Evolutionary conservation across 2,113 vertebrate species (phyloP).

Genomic region (Stegostoma tigrinum): DNA sequence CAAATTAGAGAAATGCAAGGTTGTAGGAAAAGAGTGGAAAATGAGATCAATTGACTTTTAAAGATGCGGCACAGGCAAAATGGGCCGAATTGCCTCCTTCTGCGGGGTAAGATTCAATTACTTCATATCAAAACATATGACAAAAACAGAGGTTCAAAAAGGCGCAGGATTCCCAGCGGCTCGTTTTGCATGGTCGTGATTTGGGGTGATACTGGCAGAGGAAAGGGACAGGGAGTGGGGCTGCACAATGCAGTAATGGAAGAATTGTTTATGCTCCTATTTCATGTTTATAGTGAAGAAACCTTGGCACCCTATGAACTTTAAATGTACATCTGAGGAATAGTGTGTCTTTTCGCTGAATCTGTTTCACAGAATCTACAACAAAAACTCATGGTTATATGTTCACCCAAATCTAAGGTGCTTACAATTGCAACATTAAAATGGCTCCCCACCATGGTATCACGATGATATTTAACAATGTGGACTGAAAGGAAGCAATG

Average conservation of each 20-base stretch:
- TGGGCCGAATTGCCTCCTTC: neutral
- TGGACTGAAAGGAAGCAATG: neutral
- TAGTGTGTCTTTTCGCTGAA: too few species aligned
- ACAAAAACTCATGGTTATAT: neutral
- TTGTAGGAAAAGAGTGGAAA: neutral
- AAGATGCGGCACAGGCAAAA: neutral
- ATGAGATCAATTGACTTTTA: neutral
- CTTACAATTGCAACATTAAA: neutral
- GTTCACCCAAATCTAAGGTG: neutral
- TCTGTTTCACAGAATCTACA: neutral
- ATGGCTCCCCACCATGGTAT: neutral
- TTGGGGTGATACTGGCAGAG: neutral
- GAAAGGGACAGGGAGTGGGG: neutral
- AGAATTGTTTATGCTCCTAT: neutral
- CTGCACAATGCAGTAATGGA: neutral
- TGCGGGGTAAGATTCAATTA: neutral
- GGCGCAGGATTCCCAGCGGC: neutral
- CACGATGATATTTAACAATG: neutral
- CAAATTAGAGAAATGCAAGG: neutral
- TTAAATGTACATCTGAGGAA: neutral
- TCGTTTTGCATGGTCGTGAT: neutral
- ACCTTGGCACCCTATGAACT: neutral
- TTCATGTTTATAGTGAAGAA: neutral
- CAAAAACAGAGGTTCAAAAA: neutral
- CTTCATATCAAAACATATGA: neutral